Percentiles rank a stretch among this genome's conserved stretches.
Conservation (phyloP, 1,140 invertebrate species). For the Dolichoris vasculosae region DNA sequence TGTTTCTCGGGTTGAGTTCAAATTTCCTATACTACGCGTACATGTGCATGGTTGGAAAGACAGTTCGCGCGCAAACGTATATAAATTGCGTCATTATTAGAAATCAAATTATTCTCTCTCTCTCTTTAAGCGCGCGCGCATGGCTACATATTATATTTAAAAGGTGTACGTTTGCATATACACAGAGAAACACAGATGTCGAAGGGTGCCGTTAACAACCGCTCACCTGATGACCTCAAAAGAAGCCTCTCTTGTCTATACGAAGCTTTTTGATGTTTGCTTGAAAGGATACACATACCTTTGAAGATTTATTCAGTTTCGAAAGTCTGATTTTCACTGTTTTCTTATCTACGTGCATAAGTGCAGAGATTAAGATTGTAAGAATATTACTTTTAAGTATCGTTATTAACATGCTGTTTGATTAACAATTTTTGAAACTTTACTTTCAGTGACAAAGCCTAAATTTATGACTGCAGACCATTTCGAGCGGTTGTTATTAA, state of each 20-base stretch:
- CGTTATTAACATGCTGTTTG: not conserved
- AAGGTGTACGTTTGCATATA: too few relatives aligned
- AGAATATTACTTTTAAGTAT: slow-evolving; percentile 6
- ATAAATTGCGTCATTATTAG: slow-evolving; percentile 44
- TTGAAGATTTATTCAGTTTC: not conserved
- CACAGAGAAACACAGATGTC: not conserved
- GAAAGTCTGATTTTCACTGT: not conserved
- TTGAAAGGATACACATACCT: not conserved
- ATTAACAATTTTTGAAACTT: not conserved
- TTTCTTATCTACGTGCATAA: too few relatives aligned
- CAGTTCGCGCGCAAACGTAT: not conserved
- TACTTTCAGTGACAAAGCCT: not conserved
- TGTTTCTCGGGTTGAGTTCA: too few relatives aligned
- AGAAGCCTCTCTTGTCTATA: not conserved
- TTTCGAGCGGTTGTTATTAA: not conserved
- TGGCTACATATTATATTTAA: too few relatives aligned
- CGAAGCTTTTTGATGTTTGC: not conserved
- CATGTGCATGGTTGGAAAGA: slow-evolving; percentile 28
- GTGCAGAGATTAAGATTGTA: not conserved
- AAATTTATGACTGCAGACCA: not conserved
- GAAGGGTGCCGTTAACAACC: not conserved
- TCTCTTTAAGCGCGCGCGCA: too few relatives aligned
- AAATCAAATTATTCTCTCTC: slow-evolving; percentile 34
- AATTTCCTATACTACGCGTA: slow-evolving; percentile 14
- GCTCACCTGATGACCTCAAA: slow-evolving; percentile 33